phyloP scores from a whole-genome alignment of 1,140 invertebrate species.

The Acromyrmex charruanus region DNA sequence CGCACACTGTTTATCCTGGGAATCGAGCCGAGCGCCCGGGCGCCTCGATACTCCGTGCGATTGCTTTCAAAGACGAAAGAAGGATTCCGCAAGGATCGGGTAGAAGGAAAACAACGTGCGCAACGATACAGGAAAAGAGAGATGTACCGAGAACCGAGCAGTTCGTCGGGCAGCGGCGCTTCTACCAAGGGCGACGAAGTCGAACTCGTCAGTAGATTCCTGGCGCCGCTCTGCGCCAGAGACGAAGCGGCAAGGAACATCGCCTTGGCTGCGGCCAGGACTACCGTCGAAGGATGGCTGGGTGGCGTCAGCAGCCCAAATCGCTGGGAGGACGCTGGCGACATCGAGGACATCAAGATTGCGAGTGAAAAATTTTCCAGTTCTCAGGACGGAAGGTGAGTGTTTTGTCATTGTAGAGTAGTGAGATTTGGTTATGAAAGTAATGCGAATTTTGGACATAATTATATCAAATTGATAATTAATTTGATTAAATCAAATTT shows the following conservation, averaged over 20 bases:
- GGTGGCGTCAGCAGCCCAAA: conserved; percentile 87
- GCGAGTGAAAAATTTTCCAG: conserved; percentile 74
- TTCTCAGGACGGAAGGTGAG: conserved; percentile 79
- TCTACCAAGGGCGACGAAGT: conserved; percentile 84
- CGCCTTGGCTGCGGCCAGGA: conserved; percentile 87
- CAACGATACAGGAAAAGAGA: conserved; percentile 49
- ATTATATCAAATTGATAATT: neutral
- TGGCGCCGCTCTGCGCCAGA: conserved; percentile 86
- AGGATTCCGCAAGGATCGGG: conserved; percentile 51
- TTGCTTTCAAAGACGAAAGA: conserved; percentile 46
- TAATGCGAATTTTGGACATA: neutral
- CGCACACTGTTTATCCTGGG: conserved; percentile 53
- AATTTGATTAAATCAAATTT: too few relatives aligned
- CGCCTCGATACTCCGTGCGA: conserved; percentile 53
- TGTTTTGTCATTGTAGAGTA: neutral
- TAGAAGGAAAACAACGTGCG: conserved; percentile 51
- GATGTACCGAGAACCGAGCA: conserved; percentile 82
- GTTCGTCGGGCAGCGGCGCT: conserved; percentile 71
- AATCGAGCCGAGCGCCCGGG: conserved; percentile 56
- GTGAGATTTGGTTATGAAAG: neutral
- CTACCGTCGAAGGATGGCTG: conserved; percentile 88
- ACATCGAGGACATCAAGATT: conserved; percentile 75
- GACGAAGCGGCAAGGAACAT: conserved; percentile 87
- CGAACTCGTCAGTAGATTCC: conserved; percentile 87
- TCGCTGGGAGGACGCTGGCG: conserved; percentile 78